Base-by-base conservation (phyloP, 2,888 invertebrate genomes). In the Agonopterix alstromeriana region DNA sequence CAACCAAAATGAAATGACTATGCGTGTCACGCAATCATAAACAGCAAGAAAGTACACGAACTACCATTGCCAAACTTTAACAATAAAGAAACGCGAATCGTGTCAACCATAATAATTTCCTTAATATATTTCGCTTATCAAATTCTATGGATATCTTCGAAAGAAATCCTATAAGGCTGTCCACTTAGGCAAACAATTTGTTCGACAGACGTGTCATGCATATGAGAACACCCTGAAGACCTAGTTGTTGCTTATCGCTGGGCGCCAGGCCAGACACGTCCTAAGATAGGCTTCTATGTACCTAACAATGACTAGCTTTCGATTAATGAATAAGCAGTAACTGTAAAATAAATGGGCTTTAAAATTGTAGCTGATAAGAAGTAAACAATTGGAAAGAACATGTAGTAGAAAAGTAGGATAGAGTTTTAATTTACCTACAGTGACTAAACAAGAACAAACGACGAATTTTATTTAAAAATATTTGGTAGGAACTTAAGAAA, bases 121-220 rank as follows among this genome's bases (percentile, higher is more conserved):
- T 56, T 53, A 45, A 41, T 51, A 46, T 47, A 42, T 49, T 55
- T 46, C 45, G 45, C 46, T 5, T 5, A 27, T 3, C 27, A 27
- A 27, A 5, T 27, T 27, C 27, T 5, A 27, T 7, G 46, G 43
- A 36, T 35, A 14, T 10, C 48, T 38, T 10, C 48, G 48, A 43
- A 27, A 48, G 63, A 50, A 56, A 57, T 57, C 61, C 49, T 55
- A 63, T 68, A 71, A 59, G 69, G 73, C 67, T 73, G 71, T 74
- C 74, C 58, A 57, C 54, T 67, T 68, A 77, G 75, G 77, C 65
- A 53, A 60, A 62, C 65, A 54, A 57, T 60, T 57, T 65, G 61
- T 59, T 59, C 55, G 54, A 35, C 46, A 56, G 55, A 77, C 83
- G 83, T 83, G 82, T 58, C 54, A 43, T 47, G 80, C 75, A 76